These are phyloP conservation scores for Leptopilina boulardi DNA, from an alignment of 1,140 invertebrate genomes.

Conservation along the genomic window DNA sequence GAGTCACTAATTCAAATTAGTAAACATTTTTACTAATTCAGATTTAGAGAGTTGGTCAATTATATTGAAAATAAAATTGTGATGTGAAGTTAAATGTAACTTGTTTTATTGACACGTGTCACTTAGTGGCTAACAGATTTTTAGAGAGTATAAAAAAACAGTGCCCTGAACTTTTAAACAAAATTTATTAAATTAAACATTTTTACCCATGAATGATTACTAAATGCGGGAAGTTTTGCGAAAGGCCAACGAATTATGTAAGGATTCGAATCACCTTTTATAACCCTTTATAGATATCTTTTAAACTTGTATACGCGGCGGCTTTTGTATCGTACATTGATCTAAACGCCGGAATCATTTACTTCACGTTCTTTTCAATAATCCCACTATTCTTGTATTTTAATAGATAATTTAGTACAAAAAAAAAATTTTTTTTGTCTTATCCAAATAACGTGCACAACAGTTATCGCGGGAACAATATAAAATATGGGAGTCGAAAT, in stretches of 20 bases:
- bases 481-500: too few relatives aligned
- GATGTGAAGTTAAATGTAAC: too few relatives aligned
- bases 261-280: conserved; percentile 20
- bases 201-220: neutral
- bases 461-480: too few relatives aligned
- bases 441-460: neutral
- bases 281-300: neutral
- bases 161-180: neutral
- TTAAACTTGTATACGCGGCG: conserved; percentile 8
- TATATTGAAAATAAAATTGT: too few relatives aligned
- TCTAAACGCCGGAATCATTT: conserved; percentile 25
- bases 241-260: conserved; percentile 21
- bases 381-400: conserved; percentile 4
- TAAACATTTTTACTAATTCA: too few relatives aligned
- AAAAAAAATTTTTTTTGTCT: neutral
- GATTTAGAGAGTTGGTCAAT: too few relatives aligned
- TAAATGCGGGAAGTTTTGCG: conserved; percentile 13
- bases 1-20: too few relatives aligned
- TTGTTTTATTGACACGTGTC: conserved; percentile 1
- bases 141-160: neutral
- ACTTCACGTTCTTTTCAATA: neutral
- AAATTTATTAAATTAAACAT: neutral
- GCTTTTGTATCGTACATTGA: neutral
- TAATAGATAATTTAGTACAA: neutral
- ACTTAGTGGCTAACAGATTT: neutral